phyloP scores from a whole-genome alignment of 2,113 vertebrate genomes.

The Cervus canadensis region DNA sequence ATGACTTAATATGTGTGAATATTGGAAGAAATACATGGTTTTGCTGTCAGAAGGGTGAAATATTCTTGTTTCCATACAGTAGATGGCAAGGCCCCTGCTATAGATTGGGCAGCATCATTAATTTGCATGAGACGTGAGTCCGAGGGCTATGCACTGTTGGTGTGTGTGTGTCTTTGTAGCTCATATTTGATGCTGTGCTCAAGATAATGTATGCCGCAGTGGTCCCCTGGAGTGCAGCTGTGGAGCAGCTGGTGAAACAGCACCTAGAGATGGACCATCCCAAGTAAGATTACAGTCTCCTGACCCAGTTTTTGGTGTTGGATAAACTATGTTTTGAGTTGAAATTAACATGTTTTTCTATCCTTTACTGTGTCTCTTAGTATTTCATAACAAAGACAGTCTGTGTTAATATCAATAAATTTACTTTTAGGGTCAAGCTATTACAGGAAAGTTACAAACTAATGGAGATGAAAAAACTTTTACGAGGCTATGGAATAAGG shows the following conservation, averaged over 20 bases:
- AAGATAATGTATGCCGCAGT: conserved; percentile 94
- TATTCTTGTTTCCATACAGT: background rate
- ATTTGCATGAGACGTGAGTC: fast-evolving
- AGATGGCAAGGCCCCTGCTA: background rate
- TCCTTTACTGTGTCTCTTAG: background rate
- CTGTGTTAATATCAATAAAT: background rate
- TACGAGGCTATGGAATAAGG: conserved; percentile 92
- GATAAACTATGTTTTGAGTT: background rate
- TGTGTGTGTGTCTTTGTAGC: conserved; percentile 74
- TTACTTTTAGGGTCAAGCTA: conserved; percentile 87
- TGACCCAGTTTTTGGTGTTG: too few species aligned
- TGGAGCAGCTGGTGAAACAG: conserved; percentile 92
- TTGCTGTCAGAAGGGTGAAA: background rate
- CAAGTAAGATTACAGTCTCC: conserved; percentile 84
- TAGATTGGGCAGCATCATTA: background rate
- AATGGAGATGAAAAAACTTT: conserved; percentile 96
- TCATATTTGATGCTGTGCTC: conserved; percentile 94
- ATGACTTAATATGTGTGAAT: background rate
- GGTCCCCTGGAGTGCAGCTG: conserved; percentile 92
- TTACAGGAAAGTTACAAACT: conserved; percentile 92
- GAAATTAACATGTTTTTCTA: background rate
- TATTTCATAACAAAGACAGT: background rate
- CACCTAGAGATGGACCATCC: conserved; percentile 92
- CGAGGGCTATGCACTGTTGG: fast-evolving
- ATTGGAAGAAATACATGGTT: background rate